These are phyloP conservation scores for Gastrophryne carolinensis DNA, from an alignment of 2,797 vertebrate species.

Conservation along the genomic window DNA sequence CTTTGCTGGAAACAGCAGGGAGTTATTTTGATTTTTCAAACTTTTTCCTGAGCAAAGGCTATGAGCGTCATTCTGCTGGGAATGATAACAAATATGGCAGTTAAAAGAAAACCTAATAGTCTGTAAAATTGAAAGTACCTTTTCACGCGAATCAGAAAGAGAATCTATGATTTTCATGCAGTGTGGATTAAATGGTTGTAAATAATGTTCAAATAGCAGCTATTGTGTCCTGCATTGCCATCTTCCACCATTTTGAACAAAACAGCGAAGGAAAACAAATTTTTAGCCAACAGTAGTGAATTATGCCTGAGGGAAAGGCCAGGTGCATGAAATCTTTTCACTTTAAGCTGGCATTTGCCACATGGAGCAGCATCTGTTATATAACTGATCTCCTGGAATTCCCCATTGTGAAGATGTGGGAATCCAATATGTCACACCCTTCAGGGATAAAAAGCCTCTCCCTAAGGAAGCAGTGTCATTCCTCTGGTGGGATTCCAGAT, in stretches of 20 bases:
- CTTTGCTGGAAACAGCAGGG: not conserved
- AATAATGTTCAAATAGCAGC: conserved; percentile 31
- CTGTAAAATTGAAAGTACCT: conserved; percentile 43
- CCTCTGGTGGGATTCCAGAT: no score
- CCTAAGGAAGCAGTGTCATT: no score
- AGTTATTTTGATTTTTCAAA: conserved; percentile 34
- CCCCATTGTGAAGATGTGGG: no score
- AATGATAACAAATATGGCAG: conserved; percentile 30
- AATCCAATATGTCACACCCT: no score
- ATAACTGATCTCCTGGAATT: no score
- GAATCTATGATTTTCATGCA: conserved; percentile 7
- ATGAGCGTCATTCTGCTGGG: conserved; percentile 3
- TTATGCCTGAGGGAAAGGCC: no score
- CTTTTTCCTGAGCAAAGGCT: not conserved
- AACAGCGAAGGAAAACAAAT: not conserved
- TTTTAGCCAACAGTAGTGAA: no score
- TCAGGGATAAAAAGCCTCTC: no score
- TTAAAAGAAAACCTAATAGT: conserved; percentile 46
- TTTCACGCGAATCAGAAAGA: not conserved
- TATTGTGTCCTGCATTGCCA: not conserved
- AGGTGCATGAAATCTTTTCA: no score
- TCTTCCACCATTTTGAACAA: not conserved
- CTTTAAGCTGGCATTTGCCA: no score
- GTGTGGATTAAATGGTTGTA: conserved; percentile 21
- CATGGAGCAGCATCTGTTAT: no score